Base-by-base conservation (phyloP, 1,140 invertebrate genomes). In the Anastrepha ludens region DNA sequence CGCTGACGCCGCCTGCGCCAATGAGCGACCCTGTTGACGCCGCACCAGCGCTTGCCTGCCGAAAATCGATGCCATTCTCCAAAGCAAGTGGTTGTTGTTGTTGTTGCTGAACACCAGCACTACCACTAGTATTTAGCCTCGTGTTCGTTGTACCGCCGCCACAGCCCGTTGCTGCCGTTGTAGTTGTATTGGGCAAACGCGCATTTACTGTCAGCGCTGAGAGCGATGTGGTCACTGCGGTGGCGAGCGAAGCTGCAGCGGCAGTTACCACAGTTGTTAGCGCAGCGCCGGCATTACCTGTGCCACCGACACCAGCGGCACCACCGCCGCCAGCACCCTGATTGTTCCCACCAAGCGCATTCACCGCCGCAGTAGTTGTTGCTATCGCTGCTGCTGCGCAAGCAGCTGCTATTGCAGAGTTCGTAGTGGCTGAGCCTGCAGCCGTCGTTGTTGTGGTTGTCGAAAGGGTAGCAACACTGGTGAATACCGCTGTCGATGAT, bases 401-500 rank as follows among this genome's bases (percentile, higher is more conserved):
- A 88, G 88, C 88, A 29, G 86, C 85, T 44, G 88, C 91, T 6
- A 91, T 91, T 13, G 90, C 91, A 2, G 91, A 92, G 41, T 91
- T 90, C 55, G 91, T 89, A 86, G 91, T 92, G 78, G 85, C 78
- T 89, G 62, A 67, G 88, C 86, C 55, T 89, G 88, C 86, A 88
- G 87, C 87, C 44, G 74, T 90, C 88, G 87, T 55, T 89, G 88
- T 81, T 87, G 87, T 87, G 44, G 78, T 90, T 89, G 86, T 44
- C 6, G 91, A 91, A 39, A 92, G 90, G 4, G 91, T 90, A 2
- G 90, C 91, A 55, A 90, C 90, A 58, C 90, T 90, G 62, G 90
- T 91, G 85, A 91, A 91, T 85, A 86, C 78, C 89, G 89, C 90
- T 88, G 86, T 88, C 88, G 89, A 88, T 87, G 65, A 87, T 87